Conservation (phyloP, 2,797 vertebrate genomes). For the Poliocrania exsul region DNA sequence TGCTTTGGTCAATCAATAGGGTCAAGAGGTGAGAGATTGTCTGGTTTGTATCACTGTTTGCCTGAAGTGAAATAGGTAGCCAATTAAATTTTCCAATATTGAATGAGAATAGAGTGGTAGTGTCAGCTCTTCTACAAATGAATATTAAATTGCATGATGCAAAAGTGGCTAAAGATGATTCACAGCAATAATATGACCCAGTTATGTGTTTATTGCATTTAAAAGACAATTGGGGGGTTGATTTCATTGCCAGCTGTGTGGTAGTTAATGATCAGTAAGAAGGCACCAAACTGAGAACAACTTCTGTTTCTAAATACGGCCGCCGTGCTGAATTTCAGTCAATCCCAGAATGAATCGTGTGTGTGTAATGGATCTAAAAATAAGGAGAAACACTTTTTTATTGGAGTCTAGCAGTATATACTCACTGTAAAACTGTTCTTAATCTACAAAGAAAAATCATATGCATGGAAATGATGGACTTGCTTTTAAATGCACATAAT, state of each 20-base stretch:
- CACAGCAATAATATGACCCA: slow-evolving; percentile 46
- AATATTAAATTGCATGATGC: slow-evolving; percentile 61
- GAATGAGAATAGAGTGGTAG: slow-evolving; percentile 41
- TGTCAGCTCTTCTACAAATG: slow-evolving; percentile 67
- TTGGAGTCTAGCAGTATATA: background rate
- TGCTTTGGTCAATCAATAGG: slow-evolving; percentile 60
- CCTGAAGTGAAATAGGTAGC: slow-evolving; percentile 67
- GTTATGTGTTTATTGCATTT: slow-evolving; percentile 30
- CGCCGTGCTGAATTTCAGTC: background rate
- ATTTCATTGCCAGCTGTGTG: slow-evolving; percentile 39
- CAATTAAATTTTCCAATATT: slow-evolving; percentile 72
- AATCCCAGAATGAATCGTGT: background rate
- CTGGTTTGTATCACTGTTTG: slow-evolving; percentile 68
- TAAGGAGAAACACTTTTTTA: background rate
- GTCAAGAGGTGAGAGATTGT: slow-evolving; percentile 65
- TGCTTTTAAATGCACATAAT: slow-evolving; percentile 3
- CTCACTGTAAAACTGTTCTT: background rate
- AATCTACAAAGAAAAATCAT: background rate
- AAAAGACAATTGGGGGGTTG: slow-evolving; percentile 7
- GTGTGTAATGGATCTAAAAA: background rate
- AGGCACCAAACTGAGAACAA: slow-evolving; percentile 11
- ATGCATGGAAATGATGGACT: background rate
- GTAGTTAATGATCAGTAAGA: slow-evolving; percentile 43
- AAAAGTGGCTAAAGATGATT: slow-evolving; percentile 56
- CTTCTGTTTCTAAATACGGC: slow-evolving; percentile 2